Evolutionary conservation across 2,888 invertebrate species (phyloP), one percentile per base, ranked within the genome.

Genomic region (Biston betularia): DNA sequence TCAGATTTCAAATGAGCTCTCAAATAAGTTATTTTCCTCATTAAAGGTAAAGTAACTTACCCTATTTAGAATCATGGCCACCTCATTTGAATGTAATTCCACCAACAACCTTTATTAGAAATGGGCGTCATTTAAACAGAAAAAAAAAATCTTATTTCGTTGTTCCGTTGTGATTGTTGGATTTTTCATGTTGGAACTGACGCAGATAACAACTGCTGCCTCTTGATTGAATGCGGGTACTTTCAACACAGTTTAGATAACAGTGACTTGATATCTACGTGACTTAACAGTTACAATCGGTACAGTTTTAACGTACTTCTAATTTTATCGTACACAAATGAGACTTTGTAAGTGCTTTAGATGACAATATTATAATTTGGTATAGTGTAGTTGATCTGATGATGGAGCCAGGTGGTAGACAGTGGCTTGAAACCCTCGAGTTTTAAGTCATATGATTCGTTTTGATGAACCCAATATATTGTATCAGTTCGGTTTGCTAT

Each of bases 41-140:
- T 9, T 38, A 38, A 24, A 24, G 3, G 38, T 38, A 38, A 38
- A 24, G 54, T 3, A 24, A 24, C n/a, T n/a, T 24, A 11, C 15
- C n/a, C n/a, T 1, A 35, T n/a, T 4, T 10, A 24, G n/a, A 38
- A 58, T 15, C 42, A 24, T 68, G 48, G 72, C 63, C 72, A 64
- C 70, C 63, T 38, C 59, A 64, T 48, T 45, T 49, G 56, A 3
- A 57, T 58, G 70, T 72, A 74, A 72, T 74, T 68, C 69, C 69
- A 63, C 71, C 63, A 62, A 56, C 65, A 62, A 63, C 74, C 70
- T 69, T 70, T 72, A 72, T 74, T 74, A 72, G 72, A 53, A 68
- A 65, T 59, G 69, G 64, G 64, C 58, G 69, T 68, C 62, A 69
- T 70, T 70, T 70, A 70, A 61, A 35, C 61, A 57, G 45, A 61